Percentiles rank a stretch among this genome's conserved stretches.
phyloP scores from a whole-genome alignment of 2,888 invertebrate genomes.

The Camponotus fellah region DNA sequence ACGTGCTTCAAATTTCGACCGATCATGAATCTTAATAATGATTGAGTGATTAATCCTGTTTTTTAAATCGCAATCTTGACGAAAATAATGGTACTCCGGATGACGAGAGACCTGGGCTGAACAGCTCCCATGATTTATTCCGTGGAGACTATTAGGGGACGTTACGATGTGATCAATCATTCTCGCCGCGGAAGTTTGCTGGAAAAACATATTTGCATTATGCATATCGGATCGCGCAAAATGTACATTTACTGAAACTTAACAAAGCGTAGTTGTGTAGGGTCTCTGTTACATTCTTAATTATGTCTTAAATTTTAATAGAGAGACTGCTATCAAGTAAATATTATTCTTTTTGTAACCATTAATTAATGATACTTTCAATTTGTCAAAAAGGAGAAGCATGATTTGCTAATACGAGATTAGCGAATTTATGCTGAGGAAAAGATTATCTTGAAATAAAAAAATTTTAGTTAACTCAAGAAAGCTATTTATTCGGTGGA shows the following conservation, averaged over 20 bases:
- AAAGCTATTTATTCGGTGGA: no score
- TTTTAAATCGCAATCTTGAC: conserved; percentile 21
- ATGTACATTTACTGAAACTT: not conserved
- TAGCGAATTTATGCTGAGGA: not conserved
- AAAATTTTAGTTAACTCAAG: no score
- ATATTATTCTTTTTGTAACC: not conserved
- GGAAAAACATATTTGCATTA: conserved; percentile 47
- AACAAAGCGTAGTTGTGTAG: not conserved
- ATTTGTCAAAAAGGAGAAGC: not conserved
- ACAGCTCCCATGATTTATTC: conserved; percentile 40
- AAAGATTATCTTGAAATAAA: no score
- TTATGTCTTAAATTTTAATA: not conserved
- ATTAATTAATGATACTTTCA: not conserved
- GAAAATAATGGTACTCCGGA: conserved; percentile 2
- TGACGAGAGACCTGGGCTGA: conserved; percentile 22
- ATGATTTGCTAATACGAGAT: not conserved
- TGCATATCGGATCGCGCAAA: conserved; percentile 16
- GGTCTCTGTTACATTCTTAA: conserved; percentile 9
- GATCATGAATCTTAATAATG: conserved; percentile 6
- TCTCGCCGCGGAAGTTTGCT: conserved; percentile 24
- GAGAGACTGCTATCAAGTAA: not conserved
- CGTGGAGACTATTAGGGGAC: conserved; percentile 32
- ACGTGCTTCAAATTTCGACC: not conserved
- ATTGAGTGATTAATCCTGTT: conserved; percentile 1
- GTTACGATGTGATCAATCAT: conserved; percentile 49